Evolutionary conservation across 2,797 vertebrate genomes (phyloP), one percentile per base, ranked within the genome.

Genomic region (Urophycis tenuis): DNA sequence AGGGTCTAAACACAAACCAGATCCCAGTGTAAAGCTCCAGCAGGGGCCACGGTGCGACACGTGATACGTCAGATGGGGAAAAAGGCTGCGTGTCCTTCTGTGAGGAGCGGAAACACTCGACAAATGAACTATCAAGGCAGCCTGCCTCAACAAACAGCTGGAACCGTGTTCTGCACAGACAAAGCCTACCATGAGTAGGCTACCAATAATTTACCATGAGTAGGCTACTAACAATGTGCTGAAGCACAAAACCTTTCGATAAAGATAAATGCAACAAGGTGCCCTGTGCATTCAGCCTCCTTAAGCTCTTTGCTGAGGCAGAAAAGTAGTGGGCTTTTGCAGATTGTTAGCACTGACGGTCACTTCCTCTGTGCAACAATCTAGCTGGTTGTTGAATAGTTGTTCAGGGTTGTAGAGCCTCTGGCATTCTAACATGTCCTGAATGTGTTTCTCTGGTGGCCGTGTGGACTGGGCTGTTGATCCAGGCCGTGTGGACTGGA

Each of bases 1-100:
- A 98, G 88, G 9, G 79, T 85, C 96, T 98, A 77, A 73, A 76
- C 80, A 84, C 60, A 76, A 79, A 81, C 77, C 22, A 9, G 10
- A 41, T 41, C 11, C 41, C 74, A n/a, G 22, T 74, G 22, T 19
- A 8, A n/a, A 25, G 25, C 14, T 30, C 67, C 53, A 78, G 64
- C 32, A 22, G 29, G 39, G 1, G 34, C 17, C 29, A 33, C 17
- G 32, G 12, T 31, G 25, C 2, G 22, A n/a, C 53, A 60, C 11
- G 22, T n/a, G 22, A 60, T 9, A 60, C 19, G 17, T 22, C 17
- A 41, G 39, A 41, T 41, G 45, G 22, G 17, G 12, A 49, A 19
- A 19, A 49, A 17, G 45, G 45, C 45, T 49, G 22, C 22, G 53
- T 25, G 53, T 60, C 22, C 19, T 53, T 22, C 49, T 53, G 49